Evolutionary conservation across 2,888 invertebrate genomes (phyloP).

Genomic region (Gortyna flavago): DNA sequence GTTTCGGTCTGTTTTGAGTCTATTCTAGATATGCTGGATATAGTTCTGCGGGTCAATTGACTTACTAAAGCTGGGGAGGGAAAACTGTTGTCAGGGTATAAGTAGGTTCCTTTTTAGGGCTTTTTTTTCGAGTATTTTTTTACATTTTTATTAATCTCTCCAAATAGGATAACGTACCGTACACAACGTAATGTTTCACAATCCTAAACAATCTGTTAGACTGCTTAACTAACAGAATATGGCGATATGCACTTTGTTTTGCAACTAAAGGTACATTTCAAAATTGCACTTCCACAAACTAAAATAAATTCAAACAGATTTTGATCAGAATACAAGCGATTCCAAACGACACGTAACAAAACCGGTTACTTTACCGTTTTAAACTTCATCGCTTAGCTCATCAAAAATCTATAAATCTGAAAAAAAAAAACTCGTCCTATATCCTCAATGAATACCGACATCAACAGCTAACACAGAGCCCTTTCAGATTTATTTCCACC

Average conservation of each 20-base stretch:
- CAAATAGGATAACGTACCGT: not conserved
- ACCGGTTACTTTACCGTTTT: not conserved
- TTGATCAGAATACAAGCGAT: not conserved
- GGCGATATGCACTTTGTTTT: no score
- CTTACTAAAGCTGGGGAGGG: slow-evolving; percentile 17
- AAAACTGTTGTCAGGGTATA: not conserved
- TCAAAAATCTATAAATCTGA: slow-evolving; percentile 7
- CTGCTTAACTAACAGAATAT: no score
- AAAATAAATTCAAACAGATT: not conserved
- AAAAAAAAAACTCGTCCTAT: slow-evolving; percentile 22
- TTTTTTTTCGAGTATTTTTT: not conserved
- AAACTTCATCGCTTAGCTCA: slow-evolving; percentile 20
- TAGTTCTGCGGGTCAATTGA: slow-evolving; percentile 43
- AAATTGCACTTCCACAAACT: no score
- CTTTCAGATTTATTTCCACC: slow-evolving; percentile 44
- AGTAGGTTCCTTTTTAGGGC: not conserved
- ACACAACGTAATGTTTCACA: not conserved
- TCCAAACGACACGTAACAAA: not conserved
- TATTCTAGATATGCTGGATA: slow-evolving; percentile 27
- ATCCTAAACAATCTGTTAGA: not conserved
- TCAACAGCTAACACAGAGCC: slow-evolving; percentile 50
- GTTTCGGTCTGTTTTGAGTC: slow-evolving; percentile 53
- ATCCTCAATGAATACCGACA: slow-evolving; percentile 33
- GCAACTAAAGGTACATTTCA: not conserved
- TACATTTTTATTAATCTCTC: not conserved